phyloP scores from a whole-genome alignment of 2,888 invertebrate species.

The Pherbina coryleti region DNA sequence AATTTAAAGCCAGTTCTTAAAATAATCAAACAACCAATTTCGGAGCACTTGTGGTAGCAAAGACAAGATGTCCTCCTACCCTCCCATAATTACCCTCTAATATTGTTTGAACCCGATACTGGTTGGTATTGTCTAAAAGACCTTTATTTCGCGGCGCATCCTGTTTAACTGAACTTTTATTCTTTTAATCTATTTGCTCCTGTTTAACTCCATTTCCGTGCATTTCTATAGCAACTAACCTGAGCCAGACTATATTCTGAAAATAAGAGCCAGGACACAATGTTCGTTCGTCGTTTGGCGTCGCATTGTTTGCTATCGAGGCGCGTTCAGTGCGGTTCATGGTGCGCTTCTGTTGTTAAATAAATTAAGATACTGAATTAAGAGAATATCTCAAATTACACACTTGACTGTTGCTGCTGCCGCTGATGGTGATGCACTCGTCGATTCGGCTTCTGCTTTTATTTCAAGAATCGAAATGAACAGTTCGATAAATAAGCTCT shows the following conservation, averaged over 20 bases:
- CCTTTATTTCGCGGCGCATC: constrained; percentile 20
- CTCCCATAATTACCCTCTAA: constrained; percentile 28
- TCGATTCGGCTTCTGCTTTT: constrained; percentile 2
- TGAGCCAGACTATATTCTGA: neutral
- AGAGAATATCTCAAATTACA: constrained; percentile 67
- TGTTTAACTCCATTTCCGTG: neutral
- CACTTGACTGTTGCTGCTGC: constrained; percentile 60
- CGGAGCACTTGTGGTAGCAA: neutral
- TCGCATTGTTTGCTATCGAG: constrained; percentile 39
- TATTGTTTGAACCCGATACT: constrained; percentile 8
- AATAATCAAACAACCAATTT: neutral
- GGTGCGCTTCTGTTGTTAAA: constrained; percentile 49
- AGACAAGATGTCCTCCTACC: neutral
- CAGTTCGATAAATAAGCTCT: constrained; percentile 37
- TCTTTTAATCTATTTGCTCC: neutral
- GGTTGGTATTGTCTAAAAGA: constrained; percentile 2
- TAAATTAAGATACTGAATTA: constrained; percentile 55
- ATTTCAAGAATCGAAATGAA: constrained; percentile 45
- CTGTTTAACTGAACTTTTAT: constrained; percentile 29
- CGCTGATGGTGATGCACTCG: constrained; percentile 24
- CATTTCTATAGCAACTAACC: neutral
- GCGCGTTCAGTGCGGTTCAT: constrained; percentile 33
- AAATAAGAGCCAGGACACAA: constrained; percentile 18
- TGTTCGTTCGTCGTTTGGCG: constrained; percentile 30
- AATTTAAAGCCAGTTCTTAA: neutral